Evolutionary conservation across 2,888 invertebrate species (phyloP).

Genomic region (Vesta saturnalis): DNA sequence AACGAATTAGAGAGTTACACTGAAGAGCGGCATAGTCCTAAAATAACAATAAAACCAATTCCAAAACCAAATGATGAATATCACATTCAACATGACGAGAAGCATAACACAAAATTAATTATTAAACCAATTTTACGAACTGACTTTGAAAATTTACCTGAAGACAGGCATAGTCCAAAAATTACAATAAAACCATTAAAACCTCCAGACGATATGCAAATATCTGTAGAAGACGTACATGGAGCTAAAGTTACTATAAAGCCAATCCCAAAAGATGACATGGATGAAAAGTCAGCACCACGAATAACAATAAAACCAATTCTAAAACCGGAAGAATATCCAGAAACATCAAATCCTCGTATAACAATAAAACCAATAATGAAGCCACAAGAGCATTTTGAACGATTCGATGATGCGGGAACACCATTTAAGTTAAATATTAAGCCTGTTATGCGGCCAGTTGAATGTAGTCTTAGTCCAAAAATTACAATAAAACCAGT

Average conservation of each 20-base stretch:
- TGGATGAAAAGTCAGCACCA: slow-evolving; percentile 26
- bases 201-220: slow-evolving; percentile 14
- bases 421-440: slow-evolving; percentile 64
- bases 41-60: slow-evolving; percentile 69
- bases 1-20: slow-evolving; percentile 47
- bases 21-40: slow-evolving; percentile 55
- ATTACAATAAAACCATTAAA: slow-evolving; percentile 51
- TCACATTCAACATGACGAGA: not conserved
- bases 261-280: slow-evolving; percentile 64
- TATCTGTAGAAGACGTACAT: slow-evolving; percentile 22
- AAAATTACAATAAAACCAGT: slow-evolving; percentile 60
- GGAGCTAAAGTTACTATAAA: slow-evolving; percentile 68
- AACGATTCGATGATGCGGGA: not conserved
- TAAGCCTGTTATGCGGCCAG: slow-evolving; percentile 65
- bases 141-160: not conserved
- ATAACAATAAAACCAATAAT: slow-evolving; percentile 57
- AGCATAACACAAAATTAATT: slow-evolving; percentile 26
- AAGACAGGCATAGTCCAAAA: slow-evolving; percentile 46
- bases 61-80: slow-evolving; percentile 59
- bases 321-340: slow-evolving; percentile 39
- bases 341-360: slow-evolving; percentile 46
- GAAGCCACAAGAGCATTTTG: slow-evolving; percentile 35
- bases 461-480: slow-evolving; percentile 47
- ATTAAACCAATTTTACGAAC: slow-evolving; percentile 13
- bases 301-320: slow-evolving; percentile 67